Base-by-base conservation (phyloP, 2,113 vertebrate species). In the Numida meleagris region DNA sequence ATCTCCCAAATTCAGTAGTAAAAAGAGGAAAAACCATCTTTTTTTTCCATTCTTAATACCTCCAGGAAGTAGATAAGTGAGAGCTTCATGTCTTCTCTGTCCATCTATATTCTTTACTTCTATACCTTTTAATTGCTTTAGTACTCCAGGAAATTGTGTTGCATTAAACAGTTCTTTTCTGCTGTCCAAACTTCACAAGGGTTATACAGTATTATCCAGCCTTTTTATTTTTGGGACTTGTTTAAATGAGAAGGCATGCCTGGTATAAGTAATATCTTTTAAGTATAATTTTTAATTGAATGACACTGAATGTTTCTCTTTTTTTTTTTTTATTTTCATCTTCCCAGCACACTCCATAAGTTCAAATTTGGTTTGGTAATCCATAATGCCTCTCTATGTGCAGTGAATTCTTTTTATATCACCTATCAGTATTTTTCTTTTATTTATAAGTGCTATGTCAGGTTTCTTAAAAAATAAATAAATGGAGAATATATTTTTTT, bases 41-140 rank as follows among this genome's bases (percentile, higher is more conserved):
- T 80, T 83, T 45, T 82, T 83, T 45, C 67, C 65, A 63, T 71
- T 94, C 65, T 31, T 88, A 66, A 70, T 70, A 42, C 20, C 76
- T 92, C 55, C 27, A 90, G 73, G 50, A 93, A 86, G 25, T 62
- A 89, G 67, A 66, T 89, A 93, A 79, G 31, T 38, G 38, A 94
- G 29, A 80, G 27, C 10, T 93, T 81, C 24, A 12, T 57, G 25
- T 72, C 38, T 89, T 75, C 65, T 62, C 36, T 12, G 43, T 45
- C 43, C 36, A 57, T 72, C 61, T 88, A 18, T 70, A 80, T 82
- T 91, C 53, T 27, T 76, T 76, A 33, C 16, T 93, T 43, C 66
- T 76, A 17, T 68, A 62, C 36, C 29, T 79, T 59, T 53, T 45
- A 73, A 62, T 57, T 73, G 36, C 43, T 66, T 68, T 65, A 70